Evolutionary conservation across 1,140 invertebrate genomes (phyloP).

Genomic region (Apis florea): DNA sequence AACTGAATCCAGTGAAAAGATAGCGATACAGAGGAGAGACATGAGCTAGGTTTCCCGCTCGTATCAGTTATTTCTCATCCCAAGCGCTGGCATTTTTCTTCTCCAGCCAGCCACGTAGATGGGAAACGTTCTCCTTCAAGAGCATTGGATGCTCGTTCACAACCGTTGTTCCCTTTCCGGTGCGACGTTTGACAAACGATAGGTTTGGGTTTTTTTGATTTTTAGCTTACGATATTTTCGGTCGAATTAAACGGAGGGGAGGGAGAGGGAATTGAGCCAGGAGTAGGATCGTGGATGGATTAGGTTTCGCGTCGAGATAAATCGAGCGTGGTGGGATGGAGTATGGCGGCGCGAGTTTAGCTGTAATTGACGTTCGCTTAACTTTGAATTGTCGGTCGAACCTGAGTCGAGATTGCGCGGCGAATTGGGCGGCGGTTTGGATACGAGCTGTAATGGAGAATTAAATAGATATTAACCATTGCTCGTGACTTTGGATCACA

Average conservation of each 20-base stretch:
- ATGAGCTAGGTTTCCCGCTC: constrained; percentile 51
- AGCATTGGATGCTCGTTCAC: neutral
- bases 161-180: constrained; percentile 1
- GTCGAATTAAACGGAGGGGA: neutral
- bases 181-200: constrained; percentile 17
- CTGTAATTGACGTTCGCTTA: neutral
- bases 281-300: neutral
- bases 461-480: too few species aligned
- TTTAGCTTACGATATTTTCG: neutral
- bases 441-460: neutral
- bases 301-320: neutral
- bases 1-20: constrained; percentile 52
- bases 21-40: constrained; percentile 34
- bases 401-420: too few species aligned
- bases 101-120: neutral
- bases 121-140: constrained; percentile 4
- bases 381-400: neutral
- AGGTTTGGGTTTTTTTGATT: neutral
- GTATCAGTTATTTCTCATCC: constrained; percentile 54
- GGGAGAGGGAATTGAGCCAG: too few species aligned
- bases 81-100: constrained; percentile 51
- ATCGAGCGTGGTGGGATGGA: neutral
- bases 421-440: neutral
- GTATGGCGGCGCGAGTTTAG: accelerated
- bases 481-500: too few species aligned